phyloP scores from a whole-genome alignment of 2,888 invertebrate genomes.

The Philhelius pedissequus region DNA sequence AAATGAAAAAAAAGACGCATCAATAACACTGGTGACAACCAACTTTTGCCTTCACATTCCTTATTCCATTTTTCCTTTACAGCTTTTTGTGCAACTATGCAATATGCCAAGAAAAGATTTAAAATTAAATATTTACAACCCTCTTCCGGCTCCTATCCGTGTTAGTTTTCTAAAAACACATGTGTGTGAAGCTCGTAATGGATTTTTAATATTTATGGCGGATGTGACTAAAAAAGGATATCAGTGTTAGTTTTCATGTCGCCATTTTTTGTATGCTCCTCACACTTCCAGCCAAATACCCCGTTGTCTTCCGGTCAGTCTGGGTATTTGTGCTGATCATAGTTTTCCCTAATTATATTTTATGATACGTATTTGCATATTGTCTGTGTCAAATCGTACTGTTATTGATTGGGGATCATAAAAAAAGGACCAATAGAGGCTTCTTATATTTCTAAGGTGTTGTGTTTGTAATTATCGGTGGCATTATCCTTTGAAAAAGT shows the following conservation, averaged over 20 bases:
- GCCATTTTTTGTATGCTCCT: no score
- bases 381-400: neutral
- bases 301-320: neutral
- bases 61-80: neutral
- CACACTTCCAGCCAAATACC: neutral
- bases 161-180: neutral
- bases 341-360: neutral
- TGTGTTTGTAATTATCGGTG: neutral
- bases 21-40: no score
- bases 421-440: neutral
- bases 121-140: neutral
- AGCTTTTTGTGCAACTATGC: neutral
- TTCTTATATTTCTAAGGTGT: neutral
- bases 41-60: neutral
- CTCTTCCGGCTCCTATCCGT: neutral
- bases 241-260: neutral
- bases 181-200: neutral
- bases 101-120: neutral
- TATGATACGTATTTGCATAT: neutral
- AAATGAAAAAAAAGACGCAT: no score
- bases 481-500: constrained; percentile 1
- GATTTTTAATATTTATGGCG: constrained; percentile 5
- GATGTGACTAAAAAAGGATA: neutral
- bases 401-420: neutral
- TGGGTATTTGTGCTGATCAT: neutral